Evolutionary conservation across 1,140 invertebrate genomes (phyloP).

Genomic region (Drosophila kikkawai): DNA sequence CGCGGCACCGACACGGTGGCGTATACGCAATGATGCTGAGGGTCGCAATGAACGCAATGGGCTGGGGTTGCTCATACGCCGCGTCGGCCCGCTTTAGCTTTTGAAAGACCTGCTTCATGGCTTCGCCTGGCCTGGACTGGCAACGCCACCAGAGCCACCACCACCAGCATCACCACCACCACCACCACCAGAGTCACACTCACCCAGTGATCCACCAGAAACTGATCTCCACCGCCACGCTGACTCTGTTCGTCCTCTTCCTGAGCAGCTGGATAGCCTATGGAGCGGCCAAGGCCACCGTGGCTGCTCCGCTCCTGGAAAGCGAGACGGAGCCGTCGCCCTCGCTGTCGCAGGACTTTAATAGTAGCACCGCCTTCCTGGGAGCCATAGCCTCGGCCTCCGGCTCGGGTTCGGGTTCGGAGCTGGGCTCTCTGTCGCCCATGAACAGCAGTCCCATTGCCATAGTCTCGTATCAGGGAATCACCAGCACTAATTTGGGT

Average conservation of each 20-base stretch:
- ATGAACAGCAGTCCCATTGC: constrained; percentile 70
- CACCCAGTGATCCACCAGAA: constrained; percentile 46
- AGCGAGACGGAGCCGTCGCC: constrained; percentile 35
- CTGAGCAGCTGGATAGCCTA: constrained; percentile 74
- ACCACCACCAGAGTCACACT: constrained; percentile 18
- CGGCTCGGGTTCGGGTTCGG: constrained; percentile 27
- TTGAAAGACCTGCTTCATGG: constrained; percentile 55
- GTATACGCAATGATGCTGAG: constrained; percentile 29
- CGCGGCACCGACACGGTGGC: constrained; percentile 23
- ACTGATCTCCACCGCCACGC: constrained; percentile 72
- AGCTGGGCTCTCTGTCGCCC: constrained; percentile 4
- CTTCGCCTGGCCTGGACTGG: constrained; percentile 57
- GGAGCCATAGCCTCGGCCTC: constrained; percentile 61
- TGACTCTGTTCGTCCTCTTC: constrained; percentile 66
- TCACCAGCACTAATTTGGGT: constrained; percentile 51
- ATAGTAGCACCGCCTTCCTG: constrained; percentile 72
- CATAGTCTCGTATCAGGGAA: constrained; percentile 51
- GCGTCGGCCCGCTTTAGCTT: constrained; percentile 23
- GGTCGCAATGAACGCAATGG: constrained; percentile 30
- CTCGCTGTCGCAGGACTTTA: constrained; percentile 40
- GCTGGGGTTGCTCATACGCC: constrained; percentile 51
- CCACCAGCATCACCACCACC: constrained; percentile 44
- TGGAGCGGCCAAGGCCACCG: constrained; percentile 42
- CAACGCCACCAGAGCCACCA: constrained; percentile 56
- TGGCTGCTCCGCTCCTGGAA: constrained; percentile 37